Evolutionary conservation across 2,888 invertebrate genomes (phyloP).

Genomic region (Drosophila paranaensis): DNA sequence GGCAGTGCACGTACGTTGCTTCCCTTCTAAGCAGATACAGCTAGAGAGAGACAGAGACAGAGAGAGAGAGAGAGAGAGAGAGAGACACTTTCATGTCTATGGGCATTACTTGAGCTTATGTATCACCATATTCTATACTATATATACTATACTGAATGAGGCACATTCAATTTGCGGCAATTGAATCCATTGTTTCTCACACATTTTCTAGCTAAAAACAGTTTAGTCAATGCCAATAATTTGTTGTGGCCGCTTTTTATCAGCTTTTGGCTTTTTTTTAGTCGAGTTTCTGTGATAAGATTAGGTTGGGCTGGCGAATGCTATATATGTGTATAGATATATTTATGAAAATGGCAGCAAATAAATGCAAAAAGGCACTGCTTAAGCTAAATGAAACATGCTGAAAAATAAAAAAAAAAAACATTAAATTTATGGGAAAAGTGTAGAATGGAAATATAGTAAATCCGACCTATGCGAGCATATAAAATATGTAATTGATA

Average conservation of each 20-base stretch:
- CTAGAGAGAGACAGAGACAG: background rate
- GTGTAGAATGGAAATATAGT: background rate
- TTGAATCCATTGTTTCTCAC: conserved; percentile 8
- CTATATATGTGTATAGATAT: background rate
- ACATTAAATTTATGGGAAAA: too few relatives aligned
- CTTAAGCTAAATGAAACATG: background rate
- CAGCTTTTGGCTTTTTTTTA: conserved; percentile 44
- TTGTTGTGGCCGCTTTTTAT: conserved; percentile 36
- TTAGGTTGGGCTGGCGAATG: conserved; percentile 24
- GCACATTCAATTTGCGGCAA: conserved; percentile 10
- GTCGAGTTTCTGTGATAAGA: conserved; percentile 63
- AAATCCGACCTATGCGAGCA: too few relatives aligned
- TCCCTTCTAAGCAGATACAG: conserved; percentile 4
- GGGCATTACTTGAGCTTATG: conserved; percentile 2
- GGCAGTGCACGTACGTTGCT: conserved; percentile 45
- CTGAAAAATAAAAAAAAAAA: too few relatives aligned
- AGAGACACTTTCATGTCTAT: background rate
- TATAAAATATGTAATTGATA: too few relatives aligned
- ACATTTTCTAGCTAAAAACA: conserved; percentile 31
- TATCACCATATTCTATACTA: conserved; percentile 9
- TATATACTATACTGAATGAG: conserved; percentile 8
- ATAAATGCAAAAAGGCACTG: conserved; percentile 17
- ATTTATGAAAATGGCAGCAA: conserved; percentile 8
- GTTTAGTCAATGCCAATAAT: conserved; percentile 52
- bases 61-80: too few relatives aligned